These are phyloP conservation scores for Caradrina kadenii DNA, from an alignment of 2,888 invertebrate genomes.

Conservation along the genomic window DNA sequence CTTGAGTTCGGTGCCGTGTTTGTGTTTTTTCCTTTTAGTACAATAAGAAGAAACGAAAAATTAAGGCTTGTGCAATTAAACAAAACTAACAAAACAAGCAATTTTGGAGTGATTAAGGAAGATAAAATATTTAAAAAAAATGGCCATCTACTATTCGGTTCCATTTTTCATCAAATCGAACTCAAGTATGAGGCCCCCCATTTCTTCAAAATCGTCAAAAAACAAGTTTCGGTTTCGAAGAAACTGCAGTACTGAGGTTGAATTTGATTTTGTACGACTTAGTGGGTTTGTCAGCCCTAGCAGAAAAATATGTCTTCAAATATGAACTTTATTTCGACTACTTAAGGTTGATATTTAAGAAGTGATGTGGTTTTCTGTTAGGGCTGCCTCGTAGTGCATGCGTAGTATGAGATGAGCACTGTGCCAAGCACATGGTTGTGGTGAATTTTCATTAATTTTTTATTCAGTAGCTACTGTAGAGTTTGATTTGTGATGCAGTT, in stretches of 20 bases:
- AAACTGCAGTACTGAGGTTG: slow-evolving; percentile 44
- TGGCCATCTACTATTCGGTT: neutral
- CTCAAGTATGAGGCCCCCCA: slow-evolving; percentile 41
- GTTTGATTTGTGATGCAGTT: slow-evolving; percentile 87
- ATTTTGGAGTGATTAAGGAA: neutral
- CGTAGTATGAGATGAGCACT: slow-evolving; percentile 83
- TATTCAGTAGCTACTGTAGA: slow-evolving; percentile 77
- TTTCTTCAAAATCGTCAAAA: slow-evolving; percentile 56
- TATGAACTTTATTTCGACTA: slow-evolving; percentile 49
- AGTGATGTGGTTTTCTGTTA: slow-evolving; percentile 48
- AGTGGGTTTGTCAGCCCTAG: slow-evolving; percentile 52
- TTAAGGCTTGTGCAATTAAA: neutral
- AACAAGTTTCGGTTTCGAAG: slow-evolving; percentile 54
- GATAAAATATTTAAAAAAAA: neutral
- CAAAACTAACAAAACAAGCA: neutral
- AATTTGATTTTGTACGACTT: slow-evolving; percentile 51
- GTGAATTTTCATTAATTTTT: slow-evolving; percentile 77
- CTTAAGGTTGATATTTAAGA: slow-evolving; percentile 57
- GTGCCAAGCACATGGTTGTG: slow-evolving; percentile 89
- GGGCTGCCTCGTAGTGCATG: slow-evolving; percentile 84
- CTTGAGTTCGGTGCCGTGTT: slow-evolving; percentile 56
- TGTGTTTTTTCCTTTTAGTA: neutral
- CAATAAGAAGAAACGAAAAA: neutral
- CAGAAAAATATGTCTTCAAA: slow-evolving; percentile 47
- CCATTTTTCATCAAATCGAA: slow-evolving; percentile 36